Conservation (phyloP, 2,113 vertebrate genomes). For the Polypterus bichir region DNA sequence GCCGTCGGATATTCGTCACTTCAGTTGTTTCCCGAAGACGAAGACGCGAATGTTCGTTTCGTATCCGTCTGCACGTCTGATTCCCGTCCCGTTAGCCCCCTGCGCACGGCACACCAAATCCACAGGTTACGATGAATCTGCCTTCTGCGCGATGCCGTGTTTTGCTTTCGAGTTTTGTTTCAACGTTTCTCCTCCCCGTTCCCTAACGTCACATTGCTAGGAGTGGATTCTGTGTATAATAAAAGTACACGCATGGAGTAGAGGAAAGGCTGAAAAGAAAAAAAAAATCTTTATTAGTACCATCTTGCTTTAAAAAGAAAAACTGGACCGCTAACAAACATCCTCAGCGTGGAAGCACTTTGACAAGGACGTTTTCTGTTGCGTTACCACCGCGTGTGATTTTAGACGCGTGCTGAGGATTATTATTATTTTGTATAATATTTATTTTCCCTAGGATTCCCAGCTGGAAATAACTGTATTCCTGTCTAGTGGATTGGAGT, state of each 20-base stretch:
- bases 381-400: not conserved
- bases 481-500: slow-evolving; percentile 12
- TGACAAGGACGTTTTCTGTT: slow-evolving; percentile 1
- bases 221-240: slow-evolving; percentile 22
- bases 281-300: not conserved
- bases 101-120: not conserved
- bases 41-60: no score
- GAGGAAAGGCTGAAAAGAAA: slow-evolving; percentile 11
- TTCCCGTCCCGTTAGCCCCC: no score
- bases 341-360: not conserved
- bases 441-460: slow-evolving; percentile 11
- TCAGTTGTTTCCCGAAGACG: no score
- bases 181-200: slow-evolving; percentile 20
- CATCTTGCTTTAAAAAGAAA: not conserved
- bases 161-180: slow-evolving; percentile 8
- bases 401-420: slow-evolving; percentile 10
- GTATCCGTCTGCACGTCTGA: no score
- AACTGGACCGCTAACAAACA: no score
- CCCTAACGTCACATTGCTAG: slow-evolving; percentile 23
- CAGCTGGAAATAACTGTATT: slow-evolving; percentile 12
- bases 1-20: no score
- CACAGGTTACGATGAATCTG: not conserved
- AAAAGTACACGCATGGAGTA: slow-evolving; percentile 22
- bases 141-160: slow-evolving; percentile 1
- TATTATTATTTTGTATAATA: slow-evolving; percentile 4